Base-by-base conservation (phyloP, 2,888 invertebrate species). In the Bellardia pandia region DNA sequence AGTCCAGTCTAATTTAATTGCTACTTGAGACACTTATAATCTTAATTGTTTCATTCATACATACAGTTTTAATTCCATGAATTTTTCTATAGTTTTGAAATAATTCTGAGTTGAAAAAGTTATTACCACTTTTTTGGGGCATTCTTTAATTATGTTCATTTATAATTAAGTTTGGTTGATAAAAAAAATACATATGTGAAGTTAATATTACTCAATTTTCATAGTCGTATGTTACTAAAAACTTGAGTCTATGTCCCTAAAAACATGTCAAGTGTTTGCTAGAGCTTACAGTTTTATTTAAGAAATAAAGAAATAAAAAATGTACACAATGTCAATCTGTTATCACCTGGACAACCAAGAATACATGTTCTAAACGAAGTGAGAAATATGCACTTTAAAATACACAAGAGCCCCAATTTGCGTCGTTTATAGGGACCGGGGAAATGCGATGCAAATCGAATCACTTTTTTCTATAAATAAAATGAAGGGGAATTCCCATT, bases 1-100 rank as follows among this genome's bases (percentile, higher is more conserved):
- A 80, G 42, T 72, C 80, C 78, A 33, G 37, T 37, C 37, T 37
- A 69, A 68, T 75, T 78, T 75, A 30, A 64, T 77, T 66, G 33
- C 6, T 37, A n/a, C 33, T 71, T 76, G 42, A 64, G 56, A 77
- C 66, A 72, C 11, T 58, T 71, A 56, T 53, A 77, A 64, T 51
- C 68, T 86, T 72, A 62, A 86, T 66, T 81, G 58, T 62, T 56
- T n/a, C 48, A 66, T 64, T 45, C 37, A 30, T 58, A 42, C 23
- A 13, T 66, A 45, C 14, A 66, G 33, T 53, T 30, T 58, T 33
- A 6, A 33, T 81, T 75, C 16, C 13, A 75, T 13, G 68, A 60
- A 68, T 42, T 75, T 60, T 69, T 6, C 33, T 58, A 0, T 42
- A 66, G 23, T 75, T 68, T 23, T 33, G 14, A 23, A 69, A 78